Percentiles rank a stretch among this genome's conserved stretches.
phyloP scores from a whole-genome alignment of 2,797 vertebrate species.

The Spinus olivaceus region DNA sequence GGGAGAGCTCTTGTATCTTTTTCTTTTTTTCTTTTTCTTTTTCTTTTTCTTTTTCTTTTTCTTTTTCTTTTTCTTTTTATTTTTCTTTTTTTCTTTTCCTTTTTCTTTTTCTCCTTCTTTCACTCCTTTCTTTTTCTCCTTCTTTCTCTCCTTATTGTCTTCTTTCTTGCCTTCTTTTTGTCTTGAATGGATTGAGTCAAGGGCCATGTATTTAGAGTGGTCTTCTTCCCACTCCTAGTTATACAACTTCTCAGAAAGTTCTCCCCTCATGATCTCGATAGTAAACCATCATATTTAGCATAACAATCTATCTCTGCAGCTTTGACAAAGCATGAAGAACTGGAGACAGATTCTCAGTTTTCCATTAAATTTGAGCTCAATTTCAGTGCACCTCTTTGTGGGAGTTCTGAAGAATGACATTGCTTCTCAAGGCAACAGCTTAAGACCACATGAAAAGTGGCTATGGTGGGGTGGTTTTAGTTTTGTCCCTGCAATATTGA shows the following conservation, averaged over 20 bases:
- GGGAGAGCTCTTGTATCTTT: too few species aligned
- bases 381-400: background rate
- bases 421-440: background rate
- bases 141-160: background rate
- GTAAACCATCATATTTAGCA: background rate
- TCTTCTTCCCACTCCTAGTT: background rate
- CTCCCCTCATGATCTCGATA: background rate
- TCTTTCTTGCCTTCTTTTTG: background rate
- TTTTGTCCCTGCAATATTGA: background rate
- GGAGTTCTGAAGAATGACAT: background rate
- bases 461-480: background rate
- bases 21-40: fast-evolving
- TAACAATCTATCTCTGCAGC: background rate
- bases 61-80: too few species aligned
- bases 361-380: background rate
- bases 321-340: background rate
- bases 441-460: background rate
- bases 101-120: too few species aligned
- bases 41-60: too few species aligned
- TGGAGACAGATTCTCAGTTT: background rate
- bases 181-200: background rate
- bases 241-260: background rate
- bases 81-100: too few species aligned
- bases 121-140: fast-evolving
- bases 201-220: background rate